Evolutionary conservation across 2,797 vertebrate species (phyloP).

Genomic region (Chiloscyllium punctatum): DNA sequence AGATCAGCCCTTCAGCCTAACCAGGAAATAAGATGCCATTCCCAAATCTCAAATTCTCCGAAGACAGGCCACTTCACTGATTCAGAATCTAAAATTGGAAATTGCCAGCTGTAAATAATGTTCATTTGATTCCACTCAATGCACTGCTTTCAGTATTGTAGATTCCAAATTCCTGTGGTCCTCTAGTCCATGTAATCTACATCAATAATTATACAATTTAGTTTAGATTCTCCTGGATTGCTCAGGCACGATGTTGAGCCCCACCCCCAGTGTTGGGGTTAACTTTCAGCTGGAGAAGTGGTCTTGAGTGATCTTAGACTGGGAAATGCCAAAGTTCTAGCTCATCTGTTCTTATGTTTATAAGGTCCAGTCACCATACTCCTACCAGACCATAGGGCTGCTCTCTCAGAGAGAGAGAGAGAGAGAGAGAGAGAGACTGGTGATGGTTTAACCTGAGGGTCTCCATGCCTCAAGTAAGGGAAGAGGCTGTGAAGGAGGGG

Average conservation of each 20-base stretch:
- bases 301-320: too few relatives aligned
- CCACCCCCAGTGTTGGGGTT: not conserved
- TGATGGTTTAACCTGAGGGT: too few relatives aligned
- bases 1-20: not conserved
- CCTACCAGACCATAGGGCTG: too few relatives aligned
- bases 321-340: not conserved
- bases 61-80: not conserved
- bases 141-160: not conserved
- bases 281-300: not conserved
- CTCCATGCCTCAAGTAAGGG: too few relatives aligned
- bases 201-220: not conserved
- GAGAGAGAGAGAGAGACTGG: too few relatives aligned
- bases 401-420: too few relatives aligned
- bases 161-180: not conserved
- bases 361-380: too few relatives aligned
- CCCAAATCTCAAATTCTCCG: not conserved
- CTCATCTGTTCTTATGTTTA: too few relatives aligned
- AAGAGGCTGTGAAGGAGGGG: too few relatives aligned
- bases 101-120: not conserved
- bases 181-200: not conserved
- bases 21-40: slow-evolving; percentile 6
- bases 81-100: not conserved
- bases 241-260: not conserved
- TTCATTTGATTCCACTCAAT: not conserved
- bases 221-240: not conserved